Percentiles rank a stretch among this genome's conserved stretches.
Conservation (phyloP, 2,113 vertebrate species). For the Azemiops feae region DNA sequence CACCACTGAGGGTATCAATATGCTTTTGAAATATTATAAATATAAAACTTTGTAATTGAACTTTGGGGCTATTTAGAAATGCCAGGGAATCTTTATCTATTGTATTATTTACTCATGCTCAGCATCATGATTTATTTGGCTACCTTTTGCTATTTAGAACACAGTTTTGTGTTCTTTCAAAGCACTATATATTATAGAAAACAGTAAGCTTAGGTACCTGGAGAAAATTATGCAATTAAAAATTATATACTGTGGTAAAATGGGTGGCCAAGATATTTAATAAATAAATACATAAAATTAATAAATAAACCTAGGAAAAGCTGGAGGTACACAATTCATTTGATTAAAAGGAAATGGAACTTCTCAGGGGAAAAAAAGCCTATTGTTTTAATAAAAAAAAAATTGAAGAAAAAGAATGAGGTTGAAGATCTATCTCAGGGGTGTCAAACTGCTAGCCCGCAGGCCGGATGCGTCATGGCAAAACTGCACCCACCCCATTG, state of each 20-base stretch:
- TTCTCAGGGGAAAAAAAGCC: neutral
- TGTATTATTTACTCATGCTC: neutral
- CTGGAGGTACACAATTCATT: neutral
- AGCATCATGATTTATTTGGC: neutral
- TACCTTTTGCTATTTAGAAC: neutral
- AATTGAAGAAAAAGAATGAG: neutral
- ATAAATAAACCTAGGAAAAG: neutral
- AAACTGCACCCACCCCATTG: too few species aligned
- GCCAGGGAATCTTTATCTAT: too few species aligned
- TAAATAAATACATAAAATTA: too few species aligned
- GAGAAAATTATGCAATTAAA: neutral
- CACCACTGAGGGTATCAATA: neutral
- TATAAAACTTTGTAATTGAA: neutral
- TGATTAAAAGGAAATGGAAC: neutral
- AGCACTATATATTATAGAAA: neutral
- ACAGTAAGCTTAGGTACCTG: neutral
- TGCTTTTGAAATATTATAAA: neutral
- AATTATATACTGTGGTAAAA: neutral
- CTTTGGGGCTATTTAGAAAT: neutral
- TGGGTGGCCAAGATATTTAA: too few species aligned
- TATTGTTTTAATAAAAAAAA: slow-evolving; percentile 10
- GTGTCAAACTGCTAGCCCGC: too few species aligned
- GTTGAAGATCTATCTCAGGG: neutral
- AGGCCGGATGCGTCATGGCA: too few species aligned
- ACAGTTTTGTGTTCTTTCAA: neutral